phyloP scores from a whole-genome alignment of 2,113 vertebrate species.

The Thinocorus orbignyianus region DNA sequence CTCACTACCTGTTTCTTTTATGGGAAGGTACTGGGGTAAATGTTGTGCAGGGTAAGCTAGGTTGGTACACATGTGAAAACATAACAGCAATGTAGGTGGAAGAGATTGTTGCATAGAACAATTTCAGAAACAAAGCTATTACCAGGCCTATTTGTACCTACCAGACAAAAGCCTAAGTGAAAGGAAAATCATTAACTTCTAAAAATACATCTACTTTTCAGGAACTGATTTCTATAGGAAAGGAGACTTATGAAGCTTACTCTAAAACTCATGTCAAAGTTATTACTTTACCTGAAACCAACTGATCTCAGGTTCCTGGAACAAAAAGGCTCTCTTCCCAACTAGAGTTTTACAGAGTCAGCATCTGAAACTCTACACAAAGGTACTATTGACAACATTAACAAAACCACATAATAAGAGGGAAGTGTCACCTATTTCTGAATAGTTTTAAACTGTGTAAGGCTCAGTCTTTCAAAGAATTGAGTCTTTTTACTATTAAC shows the following conservation, averaged over 20 bases:
- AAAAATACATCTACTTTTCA: not conserved
- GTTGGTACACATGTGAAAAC: not conserved
- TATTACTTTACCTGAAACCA: not conserved
- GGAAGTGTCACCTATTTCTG: not conserved
- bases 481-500: not conserved
- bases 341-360: not conserved
- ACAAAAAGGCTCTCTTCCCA: not conserved
- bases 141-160: not conserved
- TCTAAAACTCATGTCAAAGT: not conserved
- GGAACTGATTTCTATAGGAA: not conserved
- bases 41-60: not conserved
- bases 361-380: not conserved
- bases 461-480: not conserved
- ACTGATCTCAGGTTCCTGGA: not conserved
- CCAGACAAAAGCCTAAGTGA: not conserved
- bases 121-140: not conserved
- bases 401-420: not conserved
- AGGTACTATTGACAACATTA: rapidly evolving
- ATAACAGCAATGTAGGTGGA: not conserved
- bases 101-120: not conserved
- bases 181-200: not conserved
- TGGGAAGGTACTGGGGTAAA: not conserved
- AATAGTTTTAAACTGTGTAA: not conserved
- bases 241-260: not conserved
- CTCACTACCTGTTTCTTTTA: not conserved